Conservation (phyloP, 1,140 invertebrate genomes). For the Nylanderia fulva region DNA sequence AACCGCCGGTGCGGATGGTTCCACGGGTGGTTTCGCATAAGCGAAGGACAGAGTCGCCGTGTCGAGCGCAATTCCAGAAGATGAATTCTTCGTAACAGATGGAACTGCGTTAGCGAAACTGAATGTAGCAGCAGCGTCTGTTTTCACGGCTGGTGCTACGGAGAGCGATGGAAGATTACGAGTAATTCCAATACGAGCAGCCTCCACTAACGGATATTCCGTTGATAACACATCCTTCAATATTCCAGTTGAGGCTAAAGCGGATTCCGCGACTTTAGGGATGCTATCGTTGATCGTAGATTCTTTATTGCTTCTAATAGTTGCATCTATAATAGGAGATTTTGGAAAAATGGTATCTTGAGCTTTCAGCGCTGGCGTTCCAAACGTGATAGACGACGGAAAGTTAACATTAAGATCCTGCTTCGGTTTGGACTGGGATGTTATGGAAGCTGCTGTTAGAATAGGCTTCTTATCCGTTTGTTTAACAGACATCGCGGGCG, state of each 20-base stretch:
- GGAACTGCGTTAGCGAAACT: conserved; percentile 49
- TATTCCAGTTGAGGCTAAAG: conserved; percentile 46
- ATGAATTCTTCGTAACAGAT: conserved; percentile 7
- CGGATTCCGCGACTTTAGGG: conserved; percentile 44
- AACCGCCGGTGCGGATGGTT: background rate
- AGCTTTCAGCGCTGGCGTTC: conserved; percentile 62
- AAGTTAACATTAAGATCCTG: conserved; percentile 51
- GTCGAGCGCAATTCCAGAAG: conserved; percentile 16
- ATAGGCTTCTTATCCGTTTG: conserved; percentile 53
- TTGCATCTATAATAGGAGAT: conserved; percentile 26
- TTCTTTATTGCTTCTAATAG: conserved; percentile 49
- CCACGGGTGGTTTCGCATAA: conserved; percentile 63
- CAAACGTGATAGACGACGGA: conserved; percentile 66
- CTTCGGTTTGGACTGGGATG: conserved; percentile 71
- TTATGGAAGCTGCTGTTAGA: conserved; percentile 23
- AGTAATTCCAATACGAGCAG: background rate
- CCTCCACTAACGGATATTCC: conserved; percentile 41
- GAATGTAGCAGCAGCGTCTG: conserved; percentile 55
- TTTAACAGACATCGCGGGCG: conserved; percentile 58
- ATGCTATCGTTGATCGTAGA: background rate
- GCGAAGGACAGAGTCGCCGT: conserved; percentile 65
- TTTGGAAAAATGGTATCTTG: conserved; percentile 53
- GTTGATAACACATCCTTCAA: conserved; percentile 64
- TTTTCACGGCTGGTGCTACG: conserved; percentile 18
- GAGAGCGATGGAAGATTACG: conserved; percentile 14